These are phyloP conservation scores for Bolborhynchus lineola DNA, from an alignment of 2,113 vertebrate genomes.

Conservation along the genomic window DNA sequence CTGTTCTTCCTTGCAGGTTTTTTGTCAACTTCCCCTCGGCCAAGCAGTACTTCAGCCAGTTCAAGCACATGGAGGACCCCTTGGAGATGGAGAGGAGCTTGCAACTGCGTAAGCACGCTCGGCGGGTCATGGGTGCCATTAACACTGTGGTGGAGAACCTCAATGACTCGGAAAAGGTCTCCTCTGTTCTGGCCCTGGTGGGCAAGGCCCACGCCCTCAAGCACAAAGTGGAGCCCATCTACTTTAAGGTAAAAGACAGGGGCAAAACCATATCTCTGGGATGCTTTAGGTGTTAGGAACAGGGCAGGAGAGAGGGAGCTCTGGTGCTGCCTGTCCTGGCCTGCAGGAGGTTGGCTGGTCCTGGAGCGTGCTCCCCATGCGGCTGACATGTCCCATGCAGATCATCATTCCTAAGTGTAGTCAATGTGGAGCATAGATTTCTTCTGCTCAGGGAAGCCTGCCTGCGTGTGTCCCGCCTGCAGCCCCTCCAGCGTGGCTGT, in stretches of 20 bases:
- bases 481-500: rapidly evolving
- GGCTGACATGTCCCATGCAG: not conserved
- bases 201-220: conserved; percentile 94
- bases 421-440: rapidly evolving
- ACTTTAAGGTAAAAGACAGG: conserved; percentile 86
- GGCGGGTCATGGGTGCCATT: conserved; percentile 84
- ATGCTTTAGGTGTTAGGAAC: not conserved
- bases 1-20: conserved; percentile 77
- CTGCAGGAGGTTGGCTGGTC: not conserved
- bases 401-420: rapidly evolving
- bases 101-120: conserved; percentile 87
- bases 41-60: conserved; percentile 98
- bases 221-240: conserved; percentile 96
- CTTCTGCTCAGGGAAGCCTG: not conserved
- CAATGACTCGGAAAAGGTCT: conserved; percentile 89
- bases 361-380: rapidly evolving
- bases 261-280: not conserved
- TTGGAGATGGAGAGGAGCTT: conserved; percentile 80
- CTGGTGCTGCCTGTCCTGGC: not conserved
- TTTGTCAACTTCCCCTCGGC: conserved; percentile 95
- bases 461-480: not conserved
- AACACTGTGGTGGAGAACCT: conserved; percentile 92
- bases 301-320: not conserved
- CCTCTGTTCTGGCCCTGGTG: conserved; percentile 87
- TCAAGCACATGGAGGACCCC: conserved; percentile 81